Evolutionary conservation across 2,113 vertebrate species (phyloP).

Genomic region (Centrocercus urophasianus): DNA sequence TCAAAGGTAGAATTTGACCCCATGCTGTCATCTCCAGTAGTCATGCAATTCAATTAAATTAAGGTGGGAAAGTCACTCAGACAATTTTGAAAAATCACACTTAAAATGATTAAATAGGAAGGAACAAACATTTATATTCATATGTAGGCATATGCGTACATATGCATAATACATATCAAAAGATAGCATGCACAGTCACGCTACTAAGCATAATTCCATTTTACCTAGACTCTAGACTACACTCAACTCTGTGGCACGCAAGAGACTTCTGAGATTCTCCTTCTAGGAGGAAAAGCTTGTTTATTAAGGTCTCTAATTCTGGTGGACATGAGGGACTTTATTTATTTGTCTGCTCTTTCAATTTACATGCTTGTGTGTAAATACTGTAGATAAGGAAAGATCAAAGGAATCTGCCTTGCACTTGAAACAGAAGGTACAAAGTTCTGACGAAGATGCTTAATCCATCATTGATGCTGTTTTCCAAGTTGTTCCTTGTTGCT

Average conservation of each 20-base stretch:
- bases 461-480: conserved; percentile 17
- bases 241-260: not conserved
- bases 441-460: conserved; percentile 31
- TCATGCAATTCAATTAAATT: not conserved
- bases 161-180: not conserved
- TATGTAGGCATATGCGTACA: not conserved
- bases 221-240: not conserved
- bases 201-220: not conserved
- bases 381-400: not conserved
- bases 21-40: not conserved
- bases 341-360: conserved; percentile 4
- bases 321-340: not conserved
- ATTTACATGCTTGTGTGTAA: not conserved
- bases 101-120: not conserved
- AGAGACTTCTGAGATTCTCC: not conserved
- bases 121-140: not conserved
- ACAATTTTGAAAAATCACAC: not conserved
- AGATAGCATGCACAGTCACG: not conserved
- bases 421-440: conserved; percentile 2
- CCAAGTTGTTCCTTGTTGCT: not conserved
- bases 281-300: not conserved
- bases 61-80: not conserved
- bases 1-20: not conserved
- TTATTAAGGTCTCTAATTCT: not conserved
- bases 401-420: not conserved